phyloP scores from a whole-genome alignment of 2,888 invertebrate genomes.

The Deroplatys truncata region DNA sequence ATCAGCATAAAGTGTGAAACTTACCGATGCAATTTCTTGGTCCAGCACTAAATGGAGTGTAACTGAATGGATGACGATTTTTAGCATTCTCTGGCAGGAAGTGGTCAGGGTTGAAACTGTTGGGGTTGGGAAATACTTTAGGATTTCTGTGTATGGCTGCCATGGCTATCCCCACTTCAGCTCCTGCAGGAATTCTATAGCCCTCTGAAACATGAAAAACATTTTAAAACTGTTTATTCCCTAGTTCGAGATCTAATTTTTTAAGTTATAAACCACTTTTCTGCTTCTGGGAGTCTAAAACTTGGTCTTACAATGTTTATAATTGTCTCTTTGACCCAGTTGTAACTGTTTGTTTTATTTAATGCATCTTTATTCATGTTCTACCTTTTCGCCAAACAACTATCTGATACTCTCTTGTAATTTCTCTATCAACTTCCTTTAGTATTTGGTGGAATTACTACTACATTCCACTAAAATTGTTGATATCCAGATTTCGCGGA shows the following conservation, averaged over 20 bases:
- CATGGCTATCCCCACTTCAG: background rate
- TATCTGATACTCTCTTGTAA: no score
- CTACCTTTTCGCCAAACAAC: no score
- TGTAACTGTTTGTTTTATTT: no score
- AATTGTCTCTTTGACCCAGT: no score
- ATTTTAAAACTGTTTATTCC: no score
- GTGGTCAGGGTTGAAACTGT: background rate
- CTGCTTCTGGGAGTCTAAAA: background rate
- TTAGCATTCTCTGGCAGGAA: background rate
- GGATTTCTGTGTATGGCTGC: background rate
- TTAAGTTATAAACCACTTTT: background rate
- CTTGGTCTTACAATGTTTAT: no score
- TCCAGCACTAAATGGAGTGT: background rate
- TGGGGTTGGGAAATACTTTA: background rate
- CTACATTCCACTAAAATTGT: no score
- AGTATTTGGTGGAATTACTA: no score
- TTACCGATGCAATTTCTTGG: conserved; percentile 1
- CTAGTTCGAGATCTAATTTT: no score
- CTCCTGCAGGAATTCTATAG: background rate
- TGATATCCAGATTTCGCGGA: no score
- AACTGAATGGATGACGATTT: background rate
- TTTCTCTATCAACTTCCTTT: no score
- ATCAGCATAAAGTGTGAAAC: background rate
- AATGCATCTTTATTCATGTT: no score
- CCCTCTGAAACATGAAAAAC: background rate